Percentiles rank a stretch among this genome's conserved stretches.
These are phyloP conservation scores for Lagria hirta DNA, from an alignment of 2,888 invertebrate species.

Conservation along the genomic window DNA sequence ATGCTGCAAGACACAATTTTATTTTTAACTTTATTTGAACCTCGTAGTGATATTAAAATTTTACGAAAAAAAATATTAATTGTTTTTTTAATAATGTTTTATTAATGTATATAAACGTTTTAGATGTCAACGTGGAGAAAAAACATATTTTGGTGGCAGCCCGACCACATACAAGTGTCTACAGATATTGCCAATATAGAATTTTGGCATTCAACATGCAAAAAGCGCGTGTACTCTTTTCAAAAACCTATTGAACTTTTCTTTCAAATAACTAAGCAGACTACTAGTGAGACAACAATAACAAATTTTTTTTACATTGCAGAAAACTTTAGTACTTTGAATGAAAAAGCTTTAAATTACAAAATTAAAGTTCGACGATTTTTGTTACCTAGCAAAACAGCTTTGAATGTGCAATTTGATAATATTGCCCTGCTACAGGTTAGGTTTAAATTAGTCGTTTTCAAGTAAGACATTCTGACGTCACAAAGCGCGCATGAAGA, in stretches of 20 bases:
- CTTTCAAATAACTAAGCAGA: too few relatives aligned
- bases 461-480: too few relatives aligned
- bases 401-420: not conserved
- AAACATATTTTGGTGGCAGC: constrained; percentile 12
- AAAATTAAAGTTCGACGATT: constrained; percentile 2
- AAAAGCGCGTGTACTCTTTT: constrained; percentile 6
- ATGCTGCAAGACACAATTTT: too few relatives aligned
- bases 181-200: constrained; percentile 8
- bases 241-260: not conserved
- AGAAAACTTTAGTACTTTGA: not conserved
- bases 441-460: too few relatives aligned
- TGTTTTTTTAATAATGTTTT: too few relatives aligned
- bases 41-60: too few relatives aligned
- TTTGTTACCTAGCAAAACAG: not conserved
- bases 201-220: constrained; percentile 15
- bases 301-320: not conserved
- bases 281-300: too few relatives aligned
- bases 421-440: too few relatives aligned
- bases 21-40: too few relatives aligned
- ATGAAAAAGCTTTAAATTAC: not conserved
- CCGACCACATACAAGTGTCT: not conserved
- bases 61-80: too few relatives aligned
- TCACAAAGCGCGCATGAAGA: too few relatives aligned
- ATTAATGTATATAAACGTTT: too few relatives aligned
- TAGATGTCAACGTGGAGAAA: constrained; percentile 6